Evolutionary conservation across 2,113 vertebrate species (phyloP), one percentile per base, ranked within the genome.

Genomic region (Neolamprologus devosi): DNA sequence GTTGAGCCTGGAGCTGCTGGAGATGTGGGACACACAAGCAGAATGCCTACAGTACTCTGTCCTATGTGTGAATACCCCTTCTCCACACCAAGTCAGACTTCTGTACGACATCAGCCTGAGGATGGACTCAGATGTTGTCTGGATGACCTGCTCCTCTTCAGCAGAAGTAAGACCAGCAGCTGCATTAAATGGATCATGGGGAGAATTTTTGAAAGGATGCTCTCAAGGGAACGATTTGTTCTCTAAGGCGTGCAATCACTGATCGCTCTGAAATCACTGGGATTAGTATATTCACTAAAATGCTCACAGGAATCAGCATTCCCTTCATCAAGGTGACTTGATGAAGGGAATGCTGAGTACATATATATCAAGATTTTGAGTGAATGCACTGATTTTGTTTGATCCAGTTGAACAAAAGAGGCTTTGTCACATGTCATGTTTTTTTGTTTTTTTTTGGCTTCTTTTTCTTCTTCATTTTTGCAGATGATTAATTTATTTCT

Each of bases 281-380:
- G 1, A 21, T 70, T 40, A 55, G 11, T 55, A 1, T 23, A 54
- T 12, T 40, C n/a, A 40, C n/a, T 70, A 21, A 42, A 21, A 70
- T 23, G 35, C 12, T 26, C 13, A 4, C 37, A 70, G n/a, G 37
- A 70, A 42, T 70, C 37, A 23, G 37, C n/a, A 23, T 23, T 70
- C n/a, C 3, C 19, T 40, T 68, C 1, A 21, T 65, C 10, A 37
- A 65, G 33, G 4, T 3, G 33, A 8, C 33, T 68, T 21, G 28
- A 60, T 33, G 28, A 30, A 60, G 28, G 1, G 8, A 60, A 60
- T 19, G 58, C 60, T 35, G 16, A 4, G 1, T 33, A 33, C 58
- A 63, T 35, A 63, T 0, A 63, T n/a, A 35, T 35, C 1, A 65
- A 2, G 60, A 0, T 65, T 35, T 35, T 35, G 30, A 65, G 60